Percentiles rank a stretch among this genome's conserved stretches.
phyloP scores from a whole-genome alignment of 2,113 vertebrate genomes.

The Gopherus evgoodei region DNA sequence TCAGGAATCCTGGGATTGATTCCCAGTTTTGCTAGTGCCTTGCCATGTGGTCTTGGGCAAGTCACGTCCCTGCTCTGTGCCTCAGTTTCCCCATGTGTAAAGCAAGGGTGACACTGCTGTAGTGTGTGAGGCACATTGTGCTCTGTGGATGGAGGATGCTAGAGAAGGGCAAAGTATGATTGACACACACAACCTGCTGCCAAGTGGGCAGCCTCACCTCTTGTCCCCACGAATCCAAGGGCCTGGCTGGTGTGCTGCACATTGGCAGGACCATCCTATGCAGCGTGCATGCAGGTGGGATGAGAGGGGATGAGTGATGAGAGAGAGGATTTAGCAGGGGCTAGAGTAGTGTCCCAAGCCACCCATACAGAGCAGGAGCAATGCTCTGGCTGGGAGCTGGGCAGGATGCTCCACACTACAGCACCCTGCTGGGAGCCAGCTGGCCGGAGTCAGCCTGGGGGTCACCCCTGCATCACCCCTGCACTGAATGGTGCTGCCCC shows the following conservation, averaged over 20 bases:
- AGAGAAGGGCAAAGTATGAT: not conserved
- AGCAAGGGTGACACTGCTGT: not conserved
- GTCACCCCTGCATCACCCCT: not conserved
- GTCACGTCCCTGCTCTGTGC: not conserved
- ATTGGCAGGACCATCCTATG: not conserved
- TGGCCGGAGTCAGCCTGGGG: not conserved
- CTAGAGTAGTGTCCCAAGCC: not conserved
- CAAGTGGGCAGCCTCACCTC: not conserved
- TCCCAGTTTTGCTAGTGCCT: not conserved
- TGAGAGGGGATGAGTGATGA: not conserved
- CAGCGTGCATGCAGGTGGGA: too few species aligned
- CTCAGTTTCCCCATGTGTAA: not conserved
- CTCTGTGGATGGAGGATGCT: not conserved
- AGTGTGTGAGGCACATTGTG: not conserved
- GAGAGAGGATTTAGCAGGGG: not conserved
- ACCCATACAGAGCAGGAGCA: not conserved
- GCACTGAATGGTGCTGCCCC: not conserved
- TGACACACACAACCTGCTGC: not conserved
- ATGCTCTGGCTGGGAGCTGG: not conserved
- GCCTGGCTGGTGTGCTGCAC: not conserved
- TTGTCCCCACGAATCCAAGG: not conserved
- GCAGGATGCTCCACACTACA: not conserved
- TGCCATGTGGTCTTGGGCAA: not conserved
- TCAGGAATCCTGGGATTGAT: not conserved
- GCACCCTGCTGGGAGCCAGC: not conserved